These are phyloP conservation scores for Corythaixoides concolor DNA, from an alignment of 2,113 vertebrate genomes.

Conservation along the genomic window DNA sequence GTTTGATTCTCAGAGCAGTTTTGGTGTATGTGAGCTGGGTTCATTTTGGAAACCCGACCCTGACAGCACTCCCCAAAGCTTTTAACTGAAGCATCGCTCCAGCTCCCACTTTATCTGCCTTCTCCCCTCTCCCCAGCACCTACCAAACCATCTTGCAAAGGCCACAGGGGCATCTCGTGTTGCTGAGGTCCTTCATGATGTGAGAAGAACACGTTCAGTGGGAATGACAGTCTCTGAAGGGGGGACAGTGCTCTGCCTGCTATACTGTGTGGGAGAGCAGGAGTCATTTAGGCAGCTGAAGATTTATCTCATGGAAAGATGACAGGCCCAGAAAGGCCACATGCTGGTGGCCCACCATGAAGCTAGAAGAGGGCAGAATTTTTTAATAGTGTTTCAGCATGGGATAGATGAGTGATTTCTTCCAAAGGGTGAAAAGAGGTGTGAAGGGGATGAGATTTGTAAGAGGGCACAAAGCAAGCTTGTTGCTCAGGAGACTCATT, in stretches of 20 bases:
- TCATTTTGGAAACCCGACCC: background rate
- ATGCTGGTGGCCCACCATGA: fast-evolving
- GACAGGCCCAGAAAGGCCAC: background rate
- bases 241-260: background rate
- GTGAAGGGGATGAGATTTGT: background rate
- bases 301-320: background rate
- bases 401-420: background rate
- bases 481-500: background rate
- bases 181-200: background rate
- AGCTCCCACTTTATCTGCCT: background rate
- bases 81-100: background rate
- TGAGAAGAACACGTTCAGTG: background rate
- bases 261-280: background rate
- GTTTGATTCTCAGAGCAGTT: background rate
- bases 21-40: background rate
- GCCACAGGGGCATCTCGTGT: background rate
- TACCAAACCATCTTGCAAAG: background rate
- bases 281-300: background rate
- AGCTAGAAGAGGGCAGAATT: background rate
- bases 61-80: background rate
- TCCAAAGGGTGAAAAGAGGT: background rate
- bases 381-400: background rate
- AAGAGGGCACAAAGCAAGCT: background rate
- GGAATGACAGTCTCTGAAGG: background rate
- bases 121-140: background rate